Percentiles rank a stretch among this genome's conserved stretches.
These are phyloP conservation scores for Nannoperca australis DNA, from an alignment of 2,797 vertebrate species.

Conservation along the genomic window DNA sequence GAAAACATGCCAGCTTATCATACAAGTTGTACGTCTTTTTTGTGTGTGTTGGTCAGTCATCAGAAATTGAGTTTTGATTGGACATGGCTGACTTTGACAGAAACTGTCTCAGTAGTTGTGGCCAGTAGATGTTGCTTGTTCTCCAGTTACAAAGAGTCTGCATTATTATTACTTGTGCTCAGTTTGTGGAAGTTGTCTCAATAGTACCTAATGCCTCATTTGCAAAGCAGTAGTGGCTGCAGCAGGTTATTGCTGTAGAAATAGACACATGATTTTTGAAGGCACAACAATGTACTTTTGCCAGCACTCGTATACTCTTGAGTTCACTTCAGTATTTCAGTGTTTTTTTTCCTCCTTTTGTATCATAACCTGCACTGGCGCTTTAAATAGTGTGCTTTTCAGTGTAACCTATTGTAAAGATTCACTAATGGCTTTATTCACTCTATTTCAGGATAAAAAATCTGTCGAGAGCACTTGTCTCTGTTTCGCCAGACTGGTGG, in stretches of 20 bases:
- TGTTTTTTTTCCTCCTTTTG: not conserved
- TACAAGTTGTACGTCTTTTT: not conserved
- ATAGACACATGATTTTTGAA: not conserved
- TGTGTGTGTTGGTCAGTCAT: not conserved
- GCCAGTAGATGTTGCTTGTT: not conserved
- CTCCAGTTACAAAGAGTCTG: not conserved
- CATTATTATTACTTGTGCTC: not conserved
- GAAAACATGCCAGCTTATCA: not conserved
- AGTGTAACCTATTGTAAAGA: not conserved
- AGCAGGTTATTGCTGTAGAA: not conserved
- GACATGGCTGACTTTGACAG: not conserved
- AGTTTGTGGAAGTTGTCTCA: not conserved
- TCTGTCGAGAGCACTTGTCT: slow-evolving; percentile 99
- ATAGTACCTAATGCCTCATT: not conserved
- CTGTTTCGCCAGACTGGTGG: slow-evolving; percentile 98
- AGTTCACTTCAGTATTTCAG: not conserved
- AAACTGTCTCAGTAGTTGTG: not conserved
- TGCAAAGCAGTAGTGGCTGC: not conserved
- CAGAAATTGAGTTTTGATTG: not conserved
- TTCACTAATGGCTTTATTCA: not conserved
- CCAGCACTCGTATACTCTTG: not conserved
- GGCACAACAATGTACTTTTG: not conserved
- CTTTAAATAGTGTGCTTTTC: not conserved
- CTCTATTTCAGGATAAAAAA: slow-evolving; percentile 93
- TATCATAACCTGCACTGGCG: not conserved